Evolutionary conservation across 2,113 vertebrate species (phyloP).

Genomic region (Lontra canadensis): DNA sequence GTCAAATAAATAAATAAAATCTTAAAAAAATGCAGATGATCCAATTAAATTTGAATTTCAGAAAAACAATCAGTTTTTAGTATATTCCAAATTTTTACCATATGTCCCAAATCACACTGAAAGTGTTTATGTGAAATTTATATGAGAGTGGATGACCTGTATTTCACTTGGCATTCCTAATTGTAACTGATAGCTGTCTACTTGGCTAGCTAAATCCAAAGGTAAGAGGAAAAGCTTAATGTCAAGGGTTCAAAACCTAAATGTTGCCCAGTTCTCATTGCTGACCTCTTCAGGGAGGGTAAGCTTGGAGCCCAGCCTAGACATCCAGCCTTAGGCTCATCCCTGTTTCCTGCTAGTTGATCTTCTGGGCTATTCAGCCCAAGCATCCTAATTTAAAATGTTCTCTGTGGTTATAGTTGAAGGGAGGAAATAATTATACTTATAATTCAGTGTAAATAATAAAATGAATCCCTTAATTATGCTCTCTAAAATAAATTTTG

Average conservation of each 20-base stretch:
- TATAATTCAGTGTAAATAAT: conserved; percentile 77
- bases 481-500: conserved; percentile 68
- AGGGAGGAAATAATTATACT: conserved; percentile 57
- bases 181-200: background rate
- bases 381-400: conserved; percentile 52
- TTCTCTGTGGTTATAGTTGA: conserved; percentile 72
- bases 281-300: background rate
- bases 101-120: background rate
- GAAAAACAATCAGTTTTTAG: background rate
- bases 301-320: background rate
- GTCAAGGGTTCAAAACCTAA: background rate
- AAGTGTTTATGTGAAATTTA: background rate
- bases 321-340: accelerated
- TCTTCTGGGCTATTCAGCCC: background rate
- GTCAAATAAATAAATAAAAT: too few species aligned
- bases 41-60: background rate
- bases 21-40: background rate
- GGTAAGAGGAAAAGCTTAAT: background rate
- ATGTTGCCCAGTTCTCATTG: background rate
- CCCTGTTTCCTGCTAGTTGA: background rate
- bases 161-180: background rate
- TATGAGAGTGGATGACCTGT: background rate
- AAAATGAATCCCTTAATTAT: conserved; percentile 79
- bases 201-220: background rate
- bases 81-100: background rate